phyloP scores from a whole-genome alignment of 1,140 invertebrate genomes.

The Aphis gossypii region DNA sequence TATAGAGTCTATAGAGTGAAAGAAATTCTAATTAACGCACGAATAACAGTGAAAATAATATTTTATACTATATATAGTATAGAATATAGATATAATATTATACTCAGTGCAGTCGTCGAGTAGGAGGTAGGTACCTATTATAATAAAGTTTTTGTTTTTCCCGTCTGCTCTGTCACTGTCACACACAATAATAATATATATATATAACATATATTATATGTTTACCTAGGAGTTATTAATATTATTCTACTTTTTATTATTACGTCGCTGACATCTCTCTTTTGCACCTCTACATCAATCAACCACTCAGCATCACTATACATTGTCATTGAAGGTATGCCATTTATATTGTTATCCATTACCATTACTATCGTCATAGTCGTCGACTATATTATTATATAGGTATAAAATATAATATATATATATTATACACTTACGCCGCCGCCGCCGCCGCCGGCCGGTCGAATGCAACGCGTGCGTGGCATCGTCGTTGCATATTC shows the following conservation, averaged over 20 bases:
- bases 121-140: neutral
- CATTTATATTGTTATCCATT: neutral
- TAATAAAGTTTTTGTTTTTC: neutral
- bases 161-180: neutral
- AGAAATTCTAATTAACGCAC: neutral
- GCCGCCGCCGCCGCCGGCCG: neutral
- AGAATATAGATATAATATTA: neutral
- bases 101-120: neutral
- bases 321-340: neutral
- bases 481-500: neutral
- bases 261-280: neutral
- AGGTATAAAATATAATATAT: neutral
- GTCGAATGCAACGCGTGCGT: neutral
- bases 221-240: neutral
- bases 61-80: neutral
- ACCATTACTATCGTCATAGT: neutral
- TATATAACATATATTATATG: neutral
- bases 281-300: neutral
- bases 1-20: neutral
- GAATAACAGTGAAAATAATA: neutral
- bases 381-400: neutral
- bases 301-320: neutral
- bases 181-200: neutral
- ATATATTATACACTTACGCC: neutral
- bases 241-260: neutral